Evolutionary conservation across 2,113 vertebrate genomes (phyloP).

Genomic region (Plotosus lineatus): DNA sequence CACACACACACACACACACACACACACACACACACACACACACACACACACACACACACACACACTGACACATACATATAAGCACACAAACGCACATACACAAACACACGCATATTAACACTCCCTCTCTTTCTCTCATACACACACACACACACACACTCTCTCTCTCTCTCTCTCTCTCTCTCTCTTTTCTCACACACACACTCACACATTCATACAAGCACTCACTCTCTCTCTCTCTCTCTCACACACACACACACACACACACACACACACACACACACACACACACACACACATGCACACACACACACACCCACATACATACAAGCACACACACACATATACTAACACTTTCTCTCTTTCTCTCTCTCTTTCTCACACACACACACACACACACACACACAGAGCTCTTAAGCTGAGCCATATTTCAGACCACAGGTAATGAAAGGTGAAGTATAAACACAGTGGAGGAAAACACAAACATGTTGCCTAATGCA

Average conservation of each 20-base stretch:
- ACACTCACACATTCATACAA: slow-evolving; percentile 9
- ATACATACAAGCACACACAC: too few relatives aligned
- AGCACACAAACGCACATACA: not conserved
- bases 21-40: not conserved
- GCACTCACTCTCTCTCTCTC: too few relatives aligned
- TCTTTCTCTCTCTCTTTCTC: too few relatives aligned
- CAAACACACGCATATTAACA: too few relatives aligned
- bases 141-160: not conserved
- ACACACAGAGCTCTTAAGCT: slow-evolving; percentile 14
- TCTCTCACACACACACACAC: slow-evolving; percentile 8
- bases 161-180: not conserved
- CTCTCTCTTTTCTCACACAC: not conserved
- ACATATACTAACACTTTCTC: too few relatives aligned
- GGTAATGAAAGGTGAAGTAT: slow-evolving; percentile 45
- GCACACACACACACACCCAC: slow-evolving; percentile 19
- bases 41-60: slow-evolving; percentile 1
- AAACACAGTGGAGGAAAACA: slow-evolving; percentile 28
- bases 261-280: not conserved
- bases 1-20: slow-evolving; percentile 12
- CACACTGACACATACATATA: too few relatives aligned
- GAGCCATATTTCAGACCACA: slow-evolving; percentile 61
- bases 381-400: slow-evolving; percentile 47
- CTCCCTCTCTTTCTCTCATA: too few relatives aligned
- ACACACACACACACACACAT: not conserved
- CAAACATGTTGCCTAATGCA: slow-evolving; percentile 23